Percentiles rank a stretch among this genome's conserved stretches.
Evolutionary conservation across 2,888 invertebrate species (phyloP).

Genomic region (Agriotes lineatus): DNA sequence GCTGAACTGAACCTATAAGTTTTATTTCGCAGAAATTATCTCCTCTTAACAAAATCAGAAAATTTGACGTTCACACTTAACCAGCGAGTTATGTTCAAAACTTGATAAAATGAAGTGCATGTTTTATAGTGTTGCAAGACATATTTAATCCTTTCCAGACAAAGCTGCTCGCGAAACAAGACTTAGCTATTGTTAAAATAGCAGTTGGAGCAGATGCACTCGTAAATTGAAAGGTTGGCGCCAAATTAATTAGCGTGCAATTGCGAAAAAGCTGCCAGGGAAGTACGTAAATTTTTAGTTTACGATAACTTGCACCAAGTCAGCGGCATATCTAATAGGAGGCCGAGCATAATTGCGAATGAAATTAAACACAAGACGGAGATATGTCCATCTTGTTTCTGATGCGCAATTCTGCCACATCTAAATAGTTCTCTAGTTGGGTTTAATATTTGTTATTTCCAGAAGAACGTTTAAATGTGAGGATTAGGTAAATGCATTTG

Average conservation of each 20-base stretch:
- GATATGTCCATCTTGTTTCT: neutral
- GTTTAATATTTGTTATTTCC: neutral
- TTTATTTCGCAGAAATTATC: no score
- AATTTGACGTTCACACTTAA: no score
- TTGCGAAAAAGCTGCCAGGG: neutral
- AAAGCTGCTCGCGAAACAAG: neutral
- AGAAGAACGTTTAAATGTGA: neutral
- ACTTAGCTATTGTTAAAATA: neutral
- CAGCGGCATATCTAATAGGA: neutral
- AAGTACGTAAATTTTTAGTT: neutral
- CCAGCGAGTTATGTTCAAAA: no score
- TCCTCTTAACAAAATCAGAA: no score
- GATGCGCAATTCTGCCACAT: neutral
- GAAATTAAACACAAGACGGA: neutral
- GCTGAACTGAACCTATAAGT: no score
- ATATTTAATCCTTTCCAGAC: no score
- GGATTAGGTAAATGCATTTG: neutral
- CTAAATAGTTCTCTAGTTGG: constrained; percentile 8
- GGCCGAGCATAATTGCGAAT: neutral
- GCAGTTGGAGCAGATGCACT: neutral
- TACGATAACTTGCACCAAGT: neutral
- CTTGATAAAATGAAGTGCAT: no score
- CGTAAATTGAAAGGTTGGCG: constrained; percentile 20
- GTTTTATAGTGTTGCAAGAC: no score
- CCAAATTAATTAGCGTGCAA: constrained; percentile 13